Conservation (phyloP, 2,888 invertebrate species). For the Autographa gamma region DNA sequence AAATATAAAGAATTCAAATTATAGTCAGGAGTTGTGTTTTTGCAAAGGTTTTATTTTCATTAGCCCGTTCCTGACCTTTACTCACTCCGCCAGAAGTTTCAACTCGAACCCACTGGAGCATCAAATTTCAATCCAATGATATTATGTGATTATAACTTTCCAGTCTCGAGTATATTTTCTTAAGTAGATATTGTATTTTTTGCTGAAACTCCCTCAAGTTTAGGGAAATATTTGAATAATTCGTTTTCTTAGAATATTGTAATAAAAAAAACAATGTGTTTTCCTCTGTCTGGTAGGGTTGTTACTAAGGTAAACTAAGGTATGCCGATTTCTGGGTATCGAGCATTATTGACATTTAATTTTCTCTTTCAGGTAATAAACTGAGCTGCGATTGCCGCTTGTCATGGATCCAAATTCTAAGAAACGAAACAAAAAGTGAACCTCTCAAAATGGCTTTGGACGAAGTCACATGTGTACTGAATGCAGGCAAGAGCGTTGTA, state of each 20-base stretch:
- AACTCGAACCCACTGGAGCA: constrained; percentile 35
- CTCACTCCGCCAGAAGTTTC: constrained; percentile 21
- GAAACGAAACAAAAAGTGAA: constrained; percentile 92
- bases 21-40: constrained; percentile 20
- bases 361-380: constrained; percentile 91
- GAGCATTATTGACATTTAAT: neutral
- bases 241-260: constrained; percentile 18
- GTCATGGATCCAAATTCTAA: constrained; percentile 93
- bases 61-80: constrained; percentile 17
- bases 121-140: constrained; percentile 49
- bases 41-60: constrained; percentile 13
- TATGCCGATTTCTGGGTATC: neutral
- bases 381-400: constrained; percentile 94
- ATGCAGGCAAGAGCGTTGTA: constrained; percentile 54
- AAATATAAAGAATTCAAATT: neutral
- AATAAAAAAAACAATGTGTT: constrained; percentile 11
- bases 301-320: no score
- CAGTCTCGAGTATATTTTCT: constrained; percentile 37
- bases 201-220: constrained; percentile 23
- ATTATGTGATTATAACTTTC: constrained; percentile 53
- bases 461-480: constrained; percentile 90
- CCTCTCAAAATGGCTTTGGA: constrained; percentile 91
- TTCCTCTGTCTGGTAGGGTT: neutral
- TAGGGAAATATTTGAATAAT: constrained; percentile 37
- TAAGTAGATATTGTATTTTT: constrained; percentile 36